Conservation (phyloP, 1,140 invertebrate genomes). For the Drosophila nikananu region DNA sequence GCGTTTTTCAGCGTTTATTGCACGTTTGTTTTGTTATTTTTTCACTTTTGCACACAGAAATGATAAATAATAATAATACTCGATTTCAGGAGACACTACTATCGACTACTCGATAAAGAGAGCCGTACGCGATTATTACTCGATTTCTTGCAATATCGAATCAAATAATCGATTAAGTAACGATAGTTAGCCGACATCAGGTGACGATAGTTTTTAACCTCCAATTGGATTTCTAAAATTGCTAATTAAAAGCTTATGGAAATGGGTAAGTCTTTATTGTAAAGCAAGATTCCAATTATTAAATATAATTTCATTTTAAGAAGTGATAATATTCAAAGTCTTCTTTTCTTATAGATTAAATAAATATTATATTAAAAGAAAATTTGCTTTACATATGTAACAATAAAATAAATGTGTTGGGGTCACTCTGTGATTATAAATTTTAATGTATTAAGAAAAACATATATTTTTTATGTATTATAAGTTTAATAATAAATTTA, state of each 20-base stretch:
- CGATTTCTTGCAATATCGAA: background rate
- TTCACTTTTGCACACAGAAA: constrained; percentile 56
- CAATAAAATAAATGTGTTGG: background rate
- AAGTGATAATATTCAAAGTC: background rate
- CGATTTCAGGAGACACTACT: constrained; percentile 15
- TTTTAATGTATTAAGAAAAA: too few species aligned
- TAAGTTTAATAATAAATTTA: background rate
- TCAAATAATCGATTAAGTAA: background rate
- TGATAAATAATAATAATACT: constrained; percentile 22
- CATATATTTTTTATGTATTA: background rate
- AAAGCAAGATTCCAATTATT: background rate
- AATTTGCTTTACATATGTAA: too few species aligned
- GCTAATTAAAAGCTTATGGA: background rate
- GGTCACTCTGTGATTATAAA: too few species aligned
- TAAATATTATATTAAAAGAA: too few species aligned
- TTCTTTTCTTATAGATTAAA: too few species aligned
- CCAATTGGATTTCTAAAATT: background rate
- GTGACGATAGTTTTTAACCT: background rate
- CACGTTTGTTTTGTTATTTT: constrained; percentile 81
- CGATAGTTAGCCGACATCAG: background rate
- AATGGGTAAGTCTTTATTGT: background rate
- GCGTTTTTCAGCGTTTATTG: constrained; percentile 71
- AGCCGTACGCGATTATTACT: background rate
- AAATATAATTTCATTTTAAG: background rate
- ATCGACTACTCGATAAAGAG: constrained; percentile 4